Percentiles rank a stretch among this genome's conserved stretches.
These are phyloP conservation scores for Epinotia ramella DNA, from an alignment of 2,888 invertebrate species.

Conservation along the genomic window DNA sequence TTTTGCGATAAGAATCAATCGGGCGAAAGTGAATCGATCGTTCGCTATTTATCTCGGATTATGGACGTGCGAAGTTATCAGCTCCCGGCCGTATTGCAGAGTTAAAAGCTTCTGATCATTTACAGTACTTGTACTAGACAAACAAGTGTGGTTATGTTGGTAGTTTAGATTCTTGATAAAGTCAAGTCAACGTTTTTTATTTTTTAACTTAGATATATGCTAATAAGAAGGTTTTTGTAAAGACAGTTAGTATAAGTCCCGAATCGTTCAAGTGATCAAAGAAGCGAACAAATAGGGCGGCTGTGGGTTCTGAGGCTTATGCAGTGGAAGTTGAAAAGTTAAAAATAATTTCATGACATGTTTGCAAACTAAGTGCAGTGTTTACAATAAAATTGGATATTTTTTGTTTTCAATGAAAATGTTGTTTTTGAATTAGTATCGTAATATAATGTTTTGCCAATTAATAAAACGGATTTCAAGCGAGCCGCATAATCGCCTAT, in stretches of 20 bases:
- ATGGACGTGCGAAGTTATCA: constrained; percentile 56
- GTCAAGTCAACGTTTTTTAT: not conserved
- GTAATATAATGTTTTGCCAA: not conserved
- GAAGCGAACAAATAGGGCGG: no score
- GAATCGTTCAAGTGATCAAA: no score
- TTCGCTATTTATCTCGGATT: constrained; percentile 63
- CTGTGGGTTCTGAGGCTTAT: no score
- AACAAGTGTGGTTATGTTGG: not conserved
- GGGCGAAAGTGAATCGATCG: constrained; percentile 77
- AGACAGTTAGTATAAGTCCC: no score
- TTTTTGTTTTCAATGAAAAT: no score
- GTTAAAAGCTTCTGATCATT: constrained; percentile 37
- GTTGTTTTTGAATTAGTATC: not conserved
- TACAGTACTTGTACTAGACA: constrained; percentile 3
- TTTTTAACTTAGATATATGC: no score
- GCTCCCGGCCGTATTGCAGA: constrained; percentile 48
- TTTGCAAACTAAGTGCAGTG: no score
- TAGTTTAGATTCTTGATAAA: not conserved
- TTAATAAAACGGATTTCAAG: not conserved
- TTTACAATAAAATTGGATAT: not conserved
- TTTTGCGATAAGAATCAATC: constrained; percentile 72
- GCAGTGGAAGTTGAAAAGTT: no score
- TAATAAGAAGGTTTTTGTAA: no score
- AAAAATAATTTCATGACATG: no score
- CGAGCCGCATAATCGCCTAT: constrained; percentile 1